phyloP scores from a whole-genome alignment of 2,113 vertebrate species.

The Hyperopisus bebe region DNA sequence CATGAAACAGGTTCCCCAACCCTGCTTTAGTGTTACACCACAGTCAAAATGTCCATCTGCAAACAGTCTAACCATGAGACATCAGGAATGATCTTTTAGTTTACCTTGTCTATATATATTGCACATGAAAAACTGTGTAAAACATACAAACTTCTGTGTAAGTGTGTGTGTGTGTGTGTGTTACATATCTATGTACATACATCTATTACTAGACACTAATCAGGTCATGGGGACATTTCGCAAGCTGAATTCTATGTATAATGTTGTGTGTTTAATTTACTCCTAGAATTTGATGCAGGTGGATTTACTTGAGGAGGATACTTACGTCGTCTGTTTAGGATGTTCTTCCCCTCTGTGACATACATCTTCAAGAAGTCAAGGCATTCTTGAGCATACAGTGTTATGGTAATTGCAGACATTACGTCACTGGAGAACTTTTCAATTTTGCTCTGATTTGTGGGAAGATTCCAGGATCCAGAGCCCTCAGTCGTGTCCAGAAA shows the following conservation, averaged over 20 bases:
- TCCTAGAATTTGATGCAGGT: background rate
- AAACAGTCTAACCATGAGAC: background rate
- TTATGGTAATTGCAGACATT: background rate
- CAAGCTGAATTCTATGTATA: background rate
- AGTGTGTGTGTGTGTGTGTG: no score
- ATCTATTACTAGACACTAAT: no score
- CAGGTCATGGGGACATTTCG: no score
- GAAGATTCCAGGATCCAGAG: background rate
- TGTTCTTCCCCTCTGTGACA: background rate
- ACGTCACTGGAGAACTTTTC: background rate
- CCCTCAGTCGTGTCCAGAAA: background rate
- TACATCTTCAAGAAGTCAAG: background rate
- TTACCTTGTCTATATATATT: no score
- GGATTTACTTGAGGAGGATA: background rate
- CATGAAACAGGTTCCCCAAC: no score
- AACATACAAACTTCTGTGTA: no score
- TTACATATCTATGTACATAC: no score
- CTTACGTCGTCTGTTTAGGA: constrained; percentile 10
- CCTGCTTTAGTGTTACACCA: background rate
- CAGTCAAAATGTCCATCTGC: background rate
- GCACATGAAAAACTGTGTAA: no score
- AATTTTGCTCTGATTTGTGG: background rate
- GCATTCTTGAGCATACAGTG: background rate
- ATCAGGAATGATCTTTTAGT: no score
- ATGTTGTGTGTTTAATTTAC: background rate